These are phyloP conservation scores for Odiellus spinosus DNA, from an alignment of 2,888 invertebrate genomes.

Conservation along the genomic window DNA sequence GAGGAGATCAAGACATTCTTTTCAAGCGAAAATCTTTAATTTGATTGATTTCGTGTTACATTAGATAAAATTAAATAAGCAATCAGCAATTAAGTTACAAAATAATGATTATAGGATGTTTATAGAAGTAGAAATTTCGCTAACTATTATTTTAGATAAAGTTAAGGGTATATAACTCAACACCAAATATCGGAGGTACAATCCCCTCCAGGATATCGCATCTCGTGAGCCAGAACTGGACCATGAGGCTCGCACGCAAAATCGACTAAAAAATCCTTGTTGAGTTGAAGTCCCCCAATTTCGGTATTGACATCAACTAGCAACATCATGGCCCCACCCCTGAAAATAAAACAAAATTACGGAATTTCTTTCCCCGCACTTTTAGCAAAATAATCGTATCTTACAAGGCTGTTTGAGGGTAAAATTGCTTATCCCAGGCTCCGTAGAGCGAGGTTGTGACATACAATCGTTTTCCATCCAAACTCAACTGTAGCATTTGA, in stretches of 20 bases:
- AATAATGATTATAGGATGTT: no score
- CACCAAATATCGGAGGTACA: constrained; percentile 92
- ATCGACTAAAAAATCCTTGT: constrained; percentile 73
- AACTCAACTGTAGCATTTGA: constrained; percentile 90
- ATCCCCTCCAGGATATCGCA: constrained; percentile 96
- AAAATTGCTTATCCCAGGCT: constrained; percentile 88
- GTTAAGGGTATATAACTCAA: no score
- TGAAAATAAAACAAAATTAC: constrained; percentile 19
- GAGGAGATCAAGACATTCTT: no score
- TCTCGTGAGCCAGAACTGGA: constrained; percentile 80
- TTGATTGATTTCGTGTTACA: no score
- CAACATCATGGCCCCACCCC: constrained; percentile 49
- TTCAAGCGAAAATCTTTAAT: no score
- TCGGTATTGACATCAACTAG: constrained; percentile 67
- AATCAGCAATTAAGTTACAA: no score
- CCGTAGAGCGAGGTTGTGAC: constrained; percentile 77
- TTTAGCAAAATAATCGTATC: constrained; percentile 5
- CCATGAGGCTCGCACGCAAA: constrained; percentile 78
- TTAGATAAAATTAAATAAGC: no score
- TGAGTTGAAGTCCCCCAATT: constrained; percentile 72
- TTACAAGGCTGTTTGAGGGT: constrained; percentile 60
- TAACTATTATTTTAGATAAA: no score
- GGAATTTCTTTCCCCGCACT: neutral
- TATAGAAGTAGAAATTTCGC: no score
- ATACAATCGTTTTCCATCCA: constrained; percentile 86